Conservation (phyloP, 2,888 invertebrate species). For the Nomada fucata region DNA sequence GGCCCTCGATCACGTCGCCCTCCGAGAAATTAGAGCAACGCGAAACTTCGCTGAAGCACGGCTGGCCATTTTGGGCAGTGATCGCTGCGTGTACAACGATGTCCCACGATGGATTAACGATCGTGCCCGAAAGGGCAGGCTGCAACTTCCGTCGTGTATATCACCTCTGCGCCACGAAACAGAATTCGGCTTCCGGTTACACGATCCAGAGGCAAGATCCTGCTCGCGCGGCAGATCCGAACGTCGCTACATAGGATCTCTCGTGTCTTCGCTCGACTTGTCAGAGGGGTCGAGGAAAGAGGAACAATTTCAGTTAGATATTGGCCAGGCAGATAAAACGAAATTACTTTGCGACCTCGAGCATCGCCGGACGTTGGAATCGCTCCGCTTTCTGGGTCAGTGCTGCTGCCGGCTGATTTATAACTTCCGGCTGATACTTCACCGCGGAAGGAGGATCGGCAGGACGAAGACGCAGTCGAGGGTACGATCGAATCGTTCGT, state of each 20-base stretch:
- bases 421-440: slow-evolving; percentile 67
- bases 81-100: not conserved
- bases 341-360: slow-evolving; percentile 72
- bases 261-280: slow-evolving; percentile 26
- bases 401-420: slow-evolving; percentile 73
- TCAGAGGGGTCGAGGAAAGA: slow-evolving; percentile 36
- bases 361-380: slow-evolving; percentile 56
- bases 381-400: slow-evolving; percentile 74
- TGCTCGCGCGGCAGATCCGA: slow-evolving; percentile 26
- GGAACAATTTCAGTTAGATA: slow-evolving; percentile 69
- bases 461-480: not conserved
- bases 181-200: slow-evolving; percentile 27
- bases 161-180: not conserved
- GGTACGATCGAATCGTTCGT: not conserved
- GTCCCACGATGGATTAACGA: not conserved
- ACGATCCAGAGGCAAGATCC: not conserved
- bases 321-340: slow-evolving; percentile 71
- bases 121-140: not conserved
- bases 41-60: not conserved
- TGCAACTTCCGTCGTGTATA: not conserved
- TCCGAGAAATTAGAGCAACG: slow-evolving; percentile 4
- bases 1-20: not conserved
- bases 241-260: slow-evolving; percentile 15
- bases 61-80: not conserved
- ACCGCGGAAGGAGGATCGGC: not conserved